Base-by-base conservation (phyloP, 1,140 invertebrate species). In the Aphidius ervi region DNA sequence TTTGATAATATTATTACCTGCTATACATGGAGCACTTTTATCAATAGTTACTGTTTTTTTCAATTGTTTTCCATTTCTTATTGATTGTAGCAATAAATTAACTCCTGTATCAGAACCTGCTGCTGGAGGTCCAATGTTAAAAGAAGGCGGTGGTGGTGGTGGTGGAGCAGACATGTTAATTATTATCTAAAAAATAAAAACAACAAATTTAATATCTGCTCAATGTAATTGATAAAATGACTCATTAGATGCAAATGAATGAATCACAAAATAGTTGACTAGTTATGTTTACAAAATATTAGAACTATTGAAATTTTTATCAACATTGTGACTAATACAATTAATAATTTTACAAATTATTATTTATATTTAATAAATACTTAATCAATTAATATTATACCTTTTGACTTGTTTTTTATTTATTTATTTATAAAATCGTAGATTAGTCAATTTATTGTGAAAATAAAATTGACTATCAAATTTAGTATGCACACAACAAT, bases 1-100 rank as follows among this genome's bases (percentile, higher is more conserved):
- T 16, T 16, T 16, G 16, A 39, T 48, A 39, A 16, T 16, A 16
- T 16, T 16, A 16, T 47, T 68, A 81, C 91, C 90, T 64, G 84
- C 76, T 62, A 94, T 77, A 57, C 85, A 70, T 2, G 94, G 93
- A 46, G 85, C 87, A 83, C 93, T 95, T 77, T 93, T 90, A 73
- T 96, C 94, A 70, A 92, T 88, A 6, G 93, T 95, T 2, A 88
- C 85, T 59, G 92, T 86, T 79, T 95, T 95, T 74, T 93, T 95
- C 61, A 96, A 80, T 61, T 84, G 83, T 56, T 87, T 83, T 50
- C 94, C 93, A 74, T 87, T 85, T 66, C 90, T 86, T 68, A 96
- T 96, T 49, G 91, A 92, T 65, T 86, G 86, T 37, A 96, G 80
- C 54, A 96, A 76, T 10, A 86, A 81, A 60, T 83, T 83, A 67